These are phyloP conservation scores for Hemicrepidius hirtus DNA, from an alignment of 2,888 invertebrate species.

Conservation along the genomic window DNA sequence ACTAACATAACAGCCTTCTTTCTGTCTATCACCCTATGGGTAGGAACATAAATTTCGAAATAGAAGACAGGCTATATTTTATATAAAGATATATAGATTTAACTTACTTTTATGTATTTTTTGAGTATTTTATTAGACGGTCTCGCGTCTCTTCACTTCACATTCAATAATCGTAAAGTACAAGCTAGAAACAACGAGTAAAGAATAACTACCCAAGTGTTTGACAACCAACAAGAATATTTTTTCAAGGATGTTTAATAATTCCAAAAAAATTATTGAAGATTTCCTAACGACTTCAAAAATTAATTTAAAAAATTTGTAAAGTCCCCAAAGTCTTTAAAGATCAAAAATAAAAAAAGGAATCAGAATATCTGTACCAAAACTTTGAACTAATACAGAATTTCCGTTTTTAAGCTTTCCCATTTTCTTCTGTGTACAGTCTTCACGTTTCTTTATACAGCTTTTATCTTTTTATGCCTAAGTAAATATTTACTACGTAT, in stretches of 20 bases:
- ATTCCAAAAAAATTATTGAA: too few relatives aligned
- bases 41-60: conserved; percentile 8
- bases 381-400: conserved; percentile 14
- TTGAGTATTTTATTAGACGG: conserved; percentile 8
- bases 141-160: conserved; percentile 18
- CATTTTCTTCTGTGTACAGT: not conserved
- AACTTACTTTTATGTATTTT: conserved; percentile 23
- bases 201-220: not conserved
- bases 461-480: conserved; percentile 15
- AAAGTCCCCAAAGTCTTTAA: too few relatives aligned
- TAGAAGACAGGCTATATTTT: conserved; percentile 11
- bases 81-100: conserved; percentile 29
- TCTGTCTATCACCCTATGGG: not conserved
- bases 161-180: conserved; percentile 20
- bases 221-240: not conserved
- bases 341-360: not conserved
- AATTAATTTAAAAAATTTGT: too few relatives aligned
- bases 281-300: not conserved
- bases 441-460: conserved; percentile 9
- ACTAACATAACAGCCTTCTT: not conserved
- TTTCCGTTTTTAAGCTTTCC: conserved; percentile 8
- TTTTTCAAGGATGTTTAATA: too few relatives aligned
- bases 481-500: conserved; percentile 23
- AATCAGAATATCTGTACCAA: conserved; percentile 17
- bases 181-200: not conserved